Percentiles rank a stretch among this genome's conserved stretches.
phyloP scores from a whole-genome alignment of 2,888 invertebrate genomes.

The Pristionchus maxplancki region DNA sequence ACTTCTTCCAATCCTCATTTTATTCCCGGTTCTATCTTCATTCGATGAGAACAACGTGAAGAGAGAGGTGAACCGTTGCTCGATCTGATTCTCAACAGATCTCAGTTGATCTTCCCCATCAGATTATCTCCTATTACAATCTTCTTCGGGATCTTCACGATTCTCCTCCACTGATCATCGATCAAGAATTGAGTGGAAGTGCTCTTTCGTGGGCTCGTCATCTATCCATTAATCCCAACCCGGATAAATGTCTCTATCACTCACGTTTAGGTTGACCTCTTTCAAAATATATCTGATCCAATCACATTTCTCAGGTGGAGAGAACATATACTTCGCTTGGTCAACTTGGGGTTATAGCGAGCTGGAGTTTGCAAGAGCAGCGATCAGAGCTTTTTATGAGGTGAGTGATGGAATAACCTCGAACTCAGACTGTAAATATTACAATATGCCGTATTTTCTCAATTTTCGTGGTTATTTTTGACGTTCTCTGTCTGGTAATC shows the following conservation, averaged over 20 bases:
- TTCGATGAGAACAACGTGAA: constrained; percentile 35
- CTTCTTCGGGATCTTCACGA: constrained; percentile 33
- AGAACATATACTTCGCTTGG: constrained; percentile 53
- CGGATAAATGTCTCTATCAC: constrained; percentile 41
- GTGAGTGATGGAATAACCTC: no score
- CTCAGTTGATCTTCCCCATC: neutral
- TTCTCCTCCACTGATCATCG: constrained; percentile 27
- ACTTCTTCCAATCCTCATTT: neutral
- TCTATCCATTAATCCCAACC: neutral
- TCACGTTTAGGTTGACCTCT: constrained; percentile 28
- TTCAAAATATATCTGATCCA: no score
- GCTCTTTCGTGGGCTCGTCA: constrained; percentile 18
- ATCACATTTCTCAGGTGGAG: constrained; percentile 40
- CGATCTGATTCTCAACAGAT: neutral
- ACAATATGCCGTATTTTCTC: neutral
- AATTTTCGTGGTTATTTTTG: neutral
- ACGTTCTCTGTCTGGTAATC: neutral
- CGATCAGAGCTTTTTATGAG: constrained; percentile 49
- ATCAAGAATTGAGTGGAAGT: neutral
- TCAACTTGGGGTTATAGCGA: constrained; percentile 24
- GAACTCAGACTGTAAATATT: no score
- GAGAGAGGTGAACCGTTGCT: constrained; percentile 10
- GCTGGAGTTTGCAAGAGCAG: neutral
- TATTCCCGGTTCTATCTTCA: neutral
- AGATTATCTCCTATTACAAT: constrained; percentile 50